These are phyloP conservation scores for Bubo scandiacus DNA, from an alignment of 2,113 vertebrate genomes.

Conservation along the genomic window DNA sequence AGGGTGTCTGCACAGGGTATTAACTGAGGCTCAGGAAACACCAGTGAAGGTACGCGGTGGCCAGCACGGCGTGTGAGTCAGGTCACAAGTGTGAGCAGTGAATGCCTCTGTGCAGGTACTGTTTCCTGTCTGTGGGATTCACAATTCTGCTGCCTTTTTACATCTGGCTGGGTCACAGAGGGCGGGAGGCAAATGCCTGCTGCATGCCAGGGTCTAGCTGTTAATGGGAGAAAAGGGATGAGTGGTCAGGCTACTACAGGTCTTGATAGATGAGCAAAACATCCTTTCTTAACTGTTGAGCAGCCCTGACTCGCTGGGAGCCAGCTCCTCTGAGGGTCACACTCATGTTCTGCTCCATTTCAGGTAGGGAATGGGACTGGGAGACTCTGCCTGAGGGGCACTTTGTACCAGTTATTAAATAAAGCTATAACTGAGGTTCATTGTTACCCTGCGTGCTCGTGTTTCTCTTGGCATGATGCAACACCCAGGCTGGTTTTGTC, in stretches of 20 bases:
- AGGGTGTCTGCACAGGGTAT: background rate
- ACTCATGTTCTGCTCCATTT: slow-evolving; percentile 53
- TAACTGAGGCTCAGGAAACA: background rate
- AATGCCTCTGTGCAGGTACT: background rate
- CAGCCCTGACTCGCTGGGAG: slow-evolving; percentile 2
- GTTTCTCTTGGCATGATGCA: background rate
- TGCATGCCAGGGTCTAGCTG: background rate
- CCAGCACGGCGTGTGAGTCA: background rate
- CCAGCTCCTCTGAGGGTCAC: slow-evolving; percentile 2
- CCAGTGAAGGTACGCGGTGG: background rate
- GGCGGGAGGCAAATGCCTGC: background rate
- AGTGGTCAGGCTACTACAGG: background rate
- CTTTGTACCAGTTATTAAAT: slow-evolving; percentile 89
- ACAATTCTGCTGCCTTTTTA: background rate
- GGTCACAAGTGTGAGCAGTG: background rate
- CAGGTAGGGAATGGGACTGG: slow-evolving; percentile 58
- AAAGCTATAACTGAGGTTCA: slow-evolving; percentile 82
- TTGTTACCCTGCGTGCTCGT: slow-evolving; percentile 42
- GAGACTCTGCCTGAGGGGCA: slow-evolving; percentile 63
- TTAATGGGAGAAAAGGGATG: slow-evolving; percentile 28
- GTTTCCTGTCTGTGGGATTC: background rate
- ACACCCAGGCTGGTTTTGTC: fast-evolving
- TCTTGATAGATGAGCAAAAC: background rate
- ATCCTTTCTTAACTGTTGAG: background rate
- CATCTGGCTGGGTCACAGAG: background rate